phyloP scores from a whole-genome alignment of 2,888 invertebrate species.

The Deilephila porcellus region DNA sequence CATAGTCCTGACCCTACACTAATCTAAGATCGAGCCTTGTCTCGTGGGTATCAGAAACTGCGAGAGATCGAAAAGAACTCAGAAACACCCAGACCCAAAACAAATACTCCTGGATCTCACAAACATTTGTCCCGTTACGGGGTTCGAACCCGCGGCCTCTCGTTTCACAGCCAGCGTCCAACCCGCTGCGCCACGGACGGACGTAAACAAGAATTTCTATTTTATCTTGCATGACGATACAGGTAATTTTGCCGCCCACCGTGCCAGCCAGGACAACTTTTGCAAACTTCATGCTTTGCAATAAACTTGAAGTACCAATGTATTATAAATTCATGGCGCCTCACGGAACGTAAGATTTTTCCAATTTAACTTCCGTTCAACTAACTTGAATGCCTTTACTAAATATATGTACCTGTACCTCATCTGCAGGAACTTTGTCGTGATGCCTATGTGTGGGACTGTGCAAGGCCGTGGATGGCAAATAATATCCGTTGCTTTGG shows the following conservation, averaged over 20 bases:
- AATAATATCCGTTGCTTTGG: slow-evolving; percentile 76
- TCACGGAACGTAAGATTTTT: slow-evolving; percentile 63
- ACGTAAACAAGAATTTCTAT: not conserved
- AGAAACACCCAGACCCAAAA: too few relatives aligned
- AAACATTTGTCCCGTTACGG: too few relatives aligned
- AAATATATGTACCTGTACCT: slow-evolving; percentile 1
- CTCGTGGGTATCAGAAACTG: too few relatives aligned
- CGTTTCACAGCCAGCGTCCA: too few relatives aligned
- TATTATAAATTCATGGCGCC: slow-evolving; percentile 73
- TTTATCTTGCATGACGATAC: slow-evolving; percentile 32
- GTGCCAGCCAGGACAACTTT: slow-evolving; percentile 73
- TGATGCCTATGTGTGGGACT: slow-evolving; percentile 77
- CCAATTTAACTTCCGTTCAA: not conserved
- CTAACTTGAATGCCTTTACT: not conserved
- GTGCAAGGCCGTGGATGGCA: slow-evolving; percentile 76
- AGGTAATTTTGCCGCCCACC: slow-evolving; percentile 77
- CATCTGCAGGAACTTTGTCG: slow-evolving; percentile 65
- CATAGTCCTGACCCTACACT: too few relatives aligned
- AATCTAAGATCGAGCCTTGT: too few relatives aligned
- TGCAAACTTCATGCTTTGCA: slow-evolving; percentile 74
- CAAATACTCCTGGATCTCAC: too few relatives aligned
- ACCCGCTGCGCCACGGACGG: too few relatives aligned
- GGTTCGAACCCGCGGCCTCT: too few relatives aligned
- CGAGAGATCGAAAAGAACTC: too few relatives aligned
- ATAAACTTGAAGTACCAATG: slow-evolving; percentile 72